Evolutionary conservation across 2,888 invertebrate species (phyloP).

Genomic region (Diabrotica balteata): DNA sequence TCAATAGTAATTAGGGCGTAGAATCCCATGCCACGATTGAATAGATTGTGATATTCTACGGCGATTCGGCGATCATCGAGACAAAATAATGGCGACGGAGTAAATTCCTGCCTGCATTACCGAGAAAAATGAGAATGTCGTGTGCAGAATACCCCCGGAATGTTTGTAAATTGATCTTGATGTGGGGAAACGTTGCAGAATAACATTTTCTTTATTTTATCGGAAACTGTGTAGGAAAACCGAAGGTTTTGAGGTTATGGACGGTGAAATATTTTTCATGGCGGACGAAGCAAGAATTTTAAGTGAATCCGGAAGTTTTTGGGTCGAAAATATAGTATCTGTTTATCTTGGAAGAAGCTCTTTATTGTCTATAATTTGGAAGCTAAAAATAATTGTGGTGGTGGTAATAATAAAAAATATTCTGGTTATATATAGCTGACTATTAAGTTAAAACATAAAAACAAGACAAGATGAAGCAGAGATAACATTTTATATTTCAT

Average conservation of each 20-base stretch:
- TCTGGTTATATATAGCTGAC: no score
- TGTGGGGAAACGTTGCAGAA: constrained; percentile 6
- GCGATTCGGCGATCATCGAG: constrained; percentile 12
- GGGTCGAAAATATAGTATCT: no score
- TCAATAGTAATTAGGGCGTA: constrained; percentile 1
- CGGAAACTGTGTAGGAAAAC: constrained; percentile 4
- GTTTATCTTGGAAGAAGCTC: no score
- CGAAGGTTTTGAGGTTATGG: neutral
- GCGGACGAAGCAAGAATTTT: neutral
- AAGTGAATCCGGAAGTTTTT: no score
- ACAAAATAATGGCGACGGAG: constrained; percentile 38
- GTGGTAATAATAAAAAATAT: no score
- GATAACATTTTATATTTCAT: no score
- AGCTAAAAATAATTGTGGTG: no score
- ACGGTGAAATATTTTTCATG: neutral
- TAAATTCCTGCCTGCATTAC: constrained; percentile 24
- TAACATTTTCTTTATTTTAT: neutral
- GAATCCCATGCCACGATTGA: neutral
- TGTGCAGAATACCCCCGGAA: constrained; percentile 16
- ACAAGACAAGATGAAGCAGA: no score
- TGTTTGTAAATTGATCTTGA: constrained; percentile 20
- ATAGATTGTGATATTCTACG: constrained; percentile 5
- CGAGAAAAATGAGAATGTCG: constrained; percentile 23
- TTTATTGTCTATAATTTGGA: no score
- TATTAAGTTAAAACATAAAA: no score